Conservation (phyloP, 1,140 invertebrate species). For the Sycophaga agraensis region DNA sequence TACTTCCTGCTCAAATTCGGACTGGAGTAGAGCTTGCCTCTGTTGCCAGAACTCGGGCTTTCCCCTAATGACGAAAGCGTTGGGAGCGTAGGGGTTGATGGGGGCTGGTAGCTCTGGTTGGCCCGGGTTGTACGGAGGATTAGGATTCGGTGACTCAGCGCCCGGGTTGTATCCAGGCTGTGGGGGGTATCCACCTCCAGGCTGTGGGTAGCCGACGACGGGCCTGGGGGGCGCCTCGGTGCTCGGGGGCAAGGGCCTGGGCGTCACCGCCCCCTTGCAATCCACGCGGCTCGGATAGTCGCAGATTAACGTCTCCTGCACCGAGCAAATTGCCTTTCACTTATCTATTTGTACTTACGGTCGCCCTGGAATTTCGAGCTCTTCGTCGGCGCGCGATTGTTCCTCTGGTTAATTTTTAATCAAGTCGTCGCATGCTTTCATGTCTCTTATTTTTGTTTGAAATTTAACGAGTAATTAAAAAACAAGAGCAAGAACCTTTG, state of each 20-base stretch:
- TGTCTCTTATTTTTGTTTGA: too few species aligned
- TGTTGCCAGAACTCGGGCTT: constrained; percentile 25
- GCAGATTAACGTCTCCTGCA: constrained; percentile 63
- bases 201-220: background rate
- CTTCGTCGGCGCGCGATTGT: too few species aligned
- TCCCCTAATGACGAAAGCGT: constrained; percentile 20
- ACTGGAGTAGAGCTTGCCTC: constrained; percentile 4
- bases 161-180: background rate
- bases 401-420: background rate
- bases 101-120: constrained; percentile 15
- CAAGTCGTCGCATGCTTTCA: too few species aligned
- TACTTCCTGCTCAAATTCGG: constrained; percentile 16
- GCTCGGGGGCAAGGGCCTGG: constrained; percentile 33
- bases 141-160: constrained; percentile 11
- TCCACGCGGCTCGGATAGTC: constrained; percentile 62
- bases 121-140: constrained; percentile 7
- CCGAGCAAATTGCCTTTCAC: background rate
- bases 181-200: background rate
- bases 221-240: background rate
- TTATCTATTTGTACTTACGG: background rate
- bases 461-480: too few species aligned
- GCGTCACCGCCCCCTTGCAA: constrained; percentile 55
- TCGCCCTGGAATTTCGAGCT: too few species aligned
- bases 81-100: constrained; percentile 22
- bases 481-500: too few species aligned